These are phyloP conservation scores for Galemys pyrenaicus DNA, from an alignment of 2,113 vertebrate genomes.

Conservation along the genomic window DNA sequence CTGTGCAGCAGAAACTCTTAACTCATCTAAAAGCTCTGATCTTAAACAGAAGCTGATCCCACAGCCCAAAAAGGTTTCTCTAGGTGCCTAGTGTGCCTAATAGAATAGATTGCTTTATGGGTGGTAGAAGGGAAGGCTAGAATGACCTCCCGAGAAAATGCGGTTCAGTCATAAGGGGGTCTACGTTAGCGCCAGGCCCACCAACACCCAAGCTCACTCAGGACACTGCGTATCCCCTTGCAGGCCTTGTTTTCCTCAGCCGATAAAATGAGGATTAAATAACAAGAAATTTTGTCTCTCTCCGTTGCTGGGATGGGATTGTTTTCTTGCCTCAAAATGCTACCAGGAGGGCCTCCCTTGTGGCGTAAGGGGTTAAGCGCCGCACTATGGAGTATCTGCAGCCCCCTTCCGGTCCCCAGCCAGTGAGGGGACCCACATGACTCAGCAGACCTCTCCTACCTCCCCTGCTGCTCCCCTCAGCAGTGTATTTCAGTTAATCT, in stretches of 20 bases:
- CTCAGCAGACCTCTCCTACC: too few relatives aligned
- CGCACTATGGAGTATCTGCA: too few relatives aligned
- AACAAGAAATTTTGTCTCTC: not conserved
- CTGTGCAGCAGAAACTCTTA: not conserved
- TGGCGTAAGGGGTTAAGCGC: too few relatives aligned
- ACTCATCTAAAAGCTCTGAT: fast-evolving
- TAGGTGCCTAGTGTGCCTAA: fast-evolving
- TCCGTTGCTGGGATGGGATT: not conserved
- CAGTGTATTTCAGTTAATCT: too few relatives aligned
- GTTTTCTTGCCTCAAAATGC: not conserved
- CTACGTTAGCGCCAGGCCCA: fast-evolving
- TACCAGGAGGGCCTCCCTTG: too few relatives aligned
- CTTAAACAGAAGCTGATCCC: not conserved
- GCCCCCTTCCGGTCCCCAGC: too few relatives aligned
- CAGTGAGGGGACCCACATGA: too few relatives aligned
- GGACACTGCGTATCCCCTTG: not conserved
- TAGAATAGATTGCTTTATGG: not conserved
- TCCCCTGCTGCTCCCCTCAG: too few relatives aligned
- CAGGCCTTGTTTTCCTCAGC: not conserved
- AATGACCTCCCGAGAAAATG: not conserved
- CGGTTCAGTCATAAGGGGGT: not conserved
- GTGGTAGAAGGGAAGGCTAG: not conserved
- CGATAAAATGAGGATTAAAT: not conserved
- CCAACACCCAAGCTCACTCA: not conserved
- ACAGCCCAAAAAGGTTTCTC: not conserved